Evolutionary conservation across 2,113 vertebrate genomes (phyloP).

Genomic region (Grus americana): DNA sequence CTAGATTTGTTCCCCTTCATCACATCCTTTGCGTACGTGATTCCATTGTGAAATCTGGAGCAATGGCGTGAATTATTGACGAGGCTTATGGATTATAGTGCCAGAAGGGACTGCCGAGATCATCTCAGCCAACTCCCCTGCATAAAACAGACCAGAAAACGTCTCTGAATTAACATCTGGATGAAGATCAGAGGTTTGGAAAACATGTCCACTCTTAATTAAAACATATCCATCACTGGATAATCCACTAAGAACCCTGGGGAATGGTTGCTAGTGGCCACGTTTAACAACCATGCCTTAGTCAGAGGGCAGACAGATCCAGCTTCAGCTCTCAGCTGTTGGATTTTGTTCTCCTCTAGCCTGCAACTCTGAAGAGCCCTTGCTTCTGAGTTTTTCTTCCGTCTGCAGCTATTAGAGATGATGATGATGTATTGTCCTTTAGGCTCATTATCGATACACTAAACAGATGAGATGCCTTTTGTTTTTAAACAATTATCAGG

Average conservation of each 20-base stretch:
- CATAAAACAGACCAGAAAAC: not conserved
- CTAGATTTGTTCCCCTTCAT: not conserved
- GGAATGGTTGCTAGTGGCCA: not conserved
- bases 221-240: not conserved
- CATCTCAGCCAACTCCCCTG: not conserved
- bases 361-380: not conserved
- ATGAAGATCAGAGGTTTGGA: not conserved
- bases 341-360: not conserved
- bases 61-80: not conserved
- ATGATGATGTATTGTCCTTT: not conserved
- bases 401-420: not conserved
- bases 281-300: not conserved
- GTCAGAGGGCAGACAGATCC: not conserved
- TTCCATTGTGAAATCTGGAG: not conserved
- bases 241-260: not conserved
- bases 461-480: not conserved
- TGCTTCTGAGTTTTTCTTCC: not conserved
- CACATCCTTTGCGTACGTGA: not conserved
- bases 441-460: not conserved
- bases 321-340: not conserved
- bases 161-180: constrained; percentile 15
- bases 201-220: not conserved
- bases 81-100: not conserved
- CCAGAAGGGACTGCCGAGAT: not conserved
- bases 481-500: not conserved